A percentile compares a stretch with the other conserved stretches of the same genome.
phyloP scores from a whole-genome alignment of 1,140 invertebrate species.

The Drosophila insularis region DNA sequence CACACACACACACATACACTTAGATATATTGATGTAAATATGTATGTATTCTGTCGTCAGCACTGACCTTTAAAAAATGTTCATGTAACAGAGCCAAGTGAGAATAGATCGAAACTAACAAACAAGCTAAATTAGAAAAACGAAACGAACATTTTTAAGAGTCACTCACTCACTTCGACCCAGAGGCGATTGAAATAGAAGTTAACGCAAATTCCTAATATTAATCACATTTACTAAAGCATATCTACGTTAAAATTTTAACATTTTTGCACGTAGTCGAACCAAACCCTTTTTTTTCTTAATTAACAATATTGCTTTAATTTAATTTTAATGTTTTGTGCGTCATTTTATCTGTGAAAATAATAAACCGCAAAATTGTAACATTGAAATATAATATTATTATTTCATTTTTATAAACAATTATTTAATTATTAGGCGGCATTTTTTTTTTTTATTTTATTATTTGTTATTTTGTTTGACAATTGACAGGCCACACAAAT shows the following conservation, averaged over 20 bases:
- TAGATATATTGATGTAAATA: conserved; percentile 12
- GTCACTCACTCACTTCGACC: background rate
- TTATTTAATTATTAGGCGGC: conserved; percentile 32
- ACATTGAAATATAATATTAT: conserved; percentile 50
- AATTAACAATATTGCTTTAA: conserved; percentile 3
- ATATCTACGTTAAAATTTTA: conserved; percentile 34
- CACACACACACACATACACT: conserved; percentile 6
- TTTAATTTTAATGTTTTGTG: background rate
- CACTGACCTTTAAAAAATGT: conserved; percentile 49
- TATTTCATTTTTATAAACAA: conserved; percentile 29
- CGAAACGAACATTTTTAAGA: background rate
- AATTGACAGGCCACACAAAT: conserved; percentile 25
- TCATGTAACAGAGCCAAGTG: conserved; percentile 16
- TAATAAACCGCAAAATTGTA: background rate
- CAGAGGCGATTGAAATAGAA: background rate
- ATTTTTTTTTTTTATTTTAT: background rate
- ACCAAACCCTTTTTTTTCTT: background rate
- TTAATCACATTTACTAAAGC: conserved; percentile 3
- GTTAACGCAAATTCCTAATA: background rate
- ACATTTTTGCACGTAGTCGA: conserved; percentile 67
- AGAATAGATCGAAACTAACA: conserved; percentile 6
- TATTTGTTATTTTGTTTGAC: conserved; percentile 5
- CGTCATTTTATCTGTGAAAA: conserved; percentile 1
- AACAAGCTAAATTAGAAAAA: background rate
- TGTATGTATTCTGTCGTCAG: conserved; percentile 50